Percentiles rank a stretch among this genome's conserved stretches.
phyloP scores from a whole-genome alignment of 37 sponge, comb jelly and placozoan species.

The Spongia lamella region DNA sequence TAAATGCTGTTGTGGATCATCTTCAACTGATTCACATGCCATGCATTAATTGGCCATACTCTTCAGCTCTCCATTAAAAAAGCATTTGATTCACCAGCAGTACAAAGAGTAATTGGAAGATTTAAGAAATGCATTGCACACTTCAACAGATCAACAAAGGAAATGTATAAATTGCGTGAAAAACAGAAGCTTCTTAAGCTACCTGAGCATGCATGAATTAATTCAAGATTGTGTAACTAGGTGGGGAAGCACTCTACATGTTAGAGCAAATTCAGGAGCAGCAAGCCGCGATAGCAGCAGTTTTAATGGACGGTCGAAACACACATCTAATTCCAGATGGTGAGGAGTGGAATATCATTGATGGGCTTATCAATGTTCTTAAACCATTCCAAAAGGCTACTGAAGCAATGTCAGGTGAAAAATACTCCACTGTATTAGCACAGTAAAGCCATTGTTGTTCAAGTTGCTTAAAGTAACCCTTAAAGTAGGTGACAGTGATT shows the following conservation, averaged over 20 bases:
- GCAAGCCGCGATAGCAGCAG: constrained; percentile 42
- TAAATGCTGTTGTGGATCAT: neutral
- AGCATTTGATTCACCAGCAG: constrained; percentile 1
- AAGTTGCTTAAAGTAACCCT: too few species aligned
- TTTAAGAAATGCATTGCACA: constrained; percentile 17
- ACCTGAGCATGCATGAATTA: constrained; percentile 20
- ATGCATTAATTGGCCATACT: constrained; percentile 24
- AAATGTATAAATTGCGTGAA: constrained; percentile 20
- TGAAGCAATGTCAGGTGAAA: constrained; percentile 1
- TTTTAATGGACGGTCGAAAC: constrained; percentile 6
- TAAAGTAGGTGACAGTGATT: too few species aligned
- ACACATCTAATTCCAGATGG: constrained; percentile 20
- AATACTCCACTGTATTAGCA: constrained; percentile 4
- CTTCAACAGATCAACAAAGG: constrained; percentile 19
- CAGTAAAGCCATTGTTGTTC: too few species aligned
- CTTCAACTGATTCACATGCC: constrained; percentile 10
- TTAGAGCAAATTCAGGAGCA: constrained; percentile 20
- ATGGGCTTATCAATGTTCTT: neutral
- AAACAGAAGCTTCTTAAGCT: constrained; percentile 24
- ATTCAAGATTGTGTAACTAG: constrained; percentile 23
- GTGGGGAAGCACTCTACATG: constrained; percentile 38
- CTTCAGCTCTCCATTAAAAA: constrained; percentile 18
- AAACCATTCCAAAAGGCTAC: constrained; percentile 7
- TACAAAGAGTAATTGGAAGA: constrained; percentile 1
- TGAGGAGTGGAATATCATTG: neutral